Evolutionary conservation across 2,113 vertebrate genomes (phyloP), one percentile per base, ranked within the genome.

Genomic region (Sinosuthora webbiana): DNA sequence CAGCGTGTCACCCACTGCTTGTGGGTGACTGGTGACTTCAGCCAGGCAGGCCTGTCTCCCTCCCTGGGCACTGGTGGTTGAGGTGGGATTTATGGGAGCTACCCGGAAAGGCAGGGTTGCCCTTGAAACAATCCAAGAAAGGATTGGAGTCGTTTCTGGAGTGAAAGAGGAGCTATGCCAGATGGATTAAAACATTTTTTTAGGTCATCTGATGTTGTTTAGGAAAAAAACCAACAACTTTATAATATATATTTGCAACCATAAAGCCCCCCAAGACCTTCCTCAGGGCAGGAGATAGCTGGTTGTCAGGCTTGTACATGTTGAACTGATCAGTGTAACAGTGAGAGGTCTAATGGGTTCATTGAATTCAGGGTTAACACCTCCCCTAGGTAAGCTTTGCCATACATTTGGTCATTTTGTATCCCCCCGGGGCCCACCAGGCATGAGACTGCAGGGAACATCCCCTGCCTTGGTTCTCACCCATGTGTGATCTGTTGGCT

Each of bases 401-500:
- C 24, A 22, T 42, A 47, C 39, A 50, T 82, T 41, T 75, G 23
- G 23, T 50, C 10, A 62, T 25, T 64, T 65, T 90, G 23, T 35
- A 13, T 1, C 1, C 9, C 39, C 19, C 35, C 64, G 44, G 41
- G 39, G 47, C 41, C 24, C 1, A 0, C 16, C 50, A 44, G 13
- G n/a, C 18, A 30, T 0, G 0, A n/a, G 16, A 17, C 45, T 60
- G 25, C 3, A 10, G 33, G 25, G 20, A 35, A 19, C 1, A 2
- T 20, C 7, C 31, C 23, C 15, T 11, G 2, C 31, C 2, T 0
- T 25, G 22, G 15, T 39, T 78, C n/a, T 60, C 21, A 39, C 62
- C 20, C 41, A 0, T 5, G 11, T 1, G 0, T 23, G 16, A 25
- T 68, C 22, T 2, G 0, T 22, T 5, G 4, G 41, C 14, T 49